A percentile compares a stretch with the other conserved stretches of the same genome.
Evolutionary conservation across 1,140 invertebrate genomes (phyloP).

Genomic region (Pollicipes pollicipes): DNA sequence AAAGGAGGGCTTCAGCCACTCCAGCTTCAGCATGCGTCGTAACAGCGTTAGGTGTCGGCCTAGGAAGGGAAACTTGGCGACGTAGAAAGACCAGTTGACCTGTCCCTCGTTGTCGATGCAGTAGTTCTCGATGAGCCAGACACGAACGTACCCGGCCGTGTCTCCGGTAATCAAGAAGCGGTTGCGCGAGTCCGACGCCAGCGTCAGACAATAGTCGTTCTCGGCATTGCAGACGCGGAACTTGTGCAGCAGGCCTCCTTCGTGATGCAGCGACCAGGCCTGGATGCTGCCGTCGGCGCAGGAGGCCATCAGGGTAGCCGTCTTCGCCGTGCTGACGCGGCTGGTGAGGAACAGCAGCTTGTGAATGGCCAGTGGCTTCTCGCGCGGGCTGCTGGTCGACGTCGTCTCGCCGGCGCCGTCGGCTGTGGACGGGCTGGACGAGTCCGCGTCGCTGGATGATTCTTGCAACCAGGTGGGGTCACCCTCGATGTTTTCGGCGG

Average conservation of each 20-base stretch:
- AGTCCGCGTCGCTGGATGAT: neutral
- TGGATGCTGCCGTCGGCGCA: slow-evolving; percentile 25
- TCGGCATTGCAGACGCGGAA: slow-evolving; percentile 43
- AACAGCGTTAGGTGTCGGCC: neutral
- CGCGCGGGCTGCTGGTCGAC: neutral
- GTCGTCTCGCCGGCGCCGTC: neutral
- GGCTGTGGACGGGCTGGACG: neutral
- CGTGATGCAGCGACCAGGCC: slow-evolving; percentile 50
- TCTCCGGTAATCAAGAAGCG: slow-evolving; percentile 44
- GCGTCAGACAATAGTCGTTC: slow-evolving; percentile 42
- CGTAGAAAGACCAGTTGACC: slow-evolving; percentile 8
- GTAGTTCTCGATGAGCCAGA: slow-evolving; percentile 47
- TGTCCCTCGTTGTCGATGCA: slow-evolving; percentile 19
- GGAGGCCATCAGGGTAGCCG: neutral
- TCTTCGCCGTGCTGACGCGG: neutral
- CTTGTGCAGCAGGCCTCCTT: slow-evolving; percentile 38
- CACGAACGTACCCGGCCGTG: slow-evolving; percentile 46
- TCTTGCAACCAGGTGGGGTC: neutral
- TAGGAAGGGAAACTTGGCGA: neutral
- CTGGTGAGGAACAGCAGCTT: neutral
- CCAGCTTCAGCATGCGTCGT: slow-evolving; percentile 32
- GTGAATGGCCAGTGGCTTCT: neutral
- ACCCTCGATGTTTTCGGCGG: neutral
- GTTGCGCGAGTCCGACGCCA: slow-evolving; percentile 42
- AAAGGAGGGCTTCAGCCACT: slow-evolving; percentile 48